A percentile compares a stretch with the other conserved stretches of the same genome.
phyloP scores from a whole-genome alignment of 2,888 invertebrate species.

The Caenorhabditis sp. region DNA sequence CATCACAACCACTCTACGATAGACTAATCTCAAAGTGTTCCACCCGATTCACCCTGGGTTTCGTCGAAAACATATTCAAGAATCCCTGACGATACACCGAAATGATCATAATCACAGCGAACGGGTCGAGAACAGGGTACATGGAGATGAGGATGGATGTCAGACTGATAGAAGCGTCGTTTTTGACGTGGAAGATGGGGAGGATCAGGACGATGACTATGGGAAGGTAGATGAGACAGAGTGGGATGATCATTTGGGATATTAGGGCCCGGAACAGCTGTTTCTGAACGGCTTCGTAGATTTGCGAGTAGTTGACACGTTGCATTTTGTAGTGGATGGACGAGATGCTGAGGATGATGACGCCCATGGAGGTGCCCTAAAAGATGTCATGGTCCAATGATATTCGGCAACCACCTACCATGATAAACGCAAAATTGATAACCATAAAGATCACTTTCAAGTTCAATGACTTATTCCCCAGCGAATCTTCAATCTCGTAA shows the following conservation, averaged over 20 bases:
- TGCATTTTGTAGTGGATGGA: conserved; percentile 45
- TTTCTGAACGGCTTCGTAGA: conserved; percentile 42
- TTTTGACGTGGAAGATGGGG: conserved; percentile 44
- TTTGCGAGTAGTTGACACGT: conserved; percentile 42
- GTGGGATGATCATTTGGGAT: conserved; percentile 52
- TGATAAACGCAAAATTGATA: conserved; percentile 48
- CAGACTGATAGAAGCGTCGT: conserved; percentile 25
- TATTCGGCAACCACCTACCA: conserved; percentile 37
- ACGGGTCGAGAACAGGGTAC: conserved; percentile 50
- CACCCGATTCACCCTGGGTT: conserved; percentile 15
- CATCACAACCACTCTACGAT: no score
- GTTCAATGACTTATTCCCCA: conserved; percentile 6
- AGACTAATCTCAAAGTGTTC: conserved; percentile 40
- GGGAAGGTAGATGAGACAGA: conserved; percentile 44
- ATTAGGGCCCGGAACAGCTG: conserved; percentile 43
- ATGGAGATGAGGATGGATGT: conserved; percentile 47
- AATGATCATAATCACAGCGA: conserved; percentile 50
- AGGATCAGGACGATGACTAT: conserved; percentile 38
- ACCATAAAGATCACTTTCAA: conserved; percentile 46
- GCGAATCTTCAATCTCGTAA: conserved; percentile 23
- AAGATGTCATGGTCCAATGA: no score
- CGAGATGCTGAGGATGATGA: conserved; percentile 38
- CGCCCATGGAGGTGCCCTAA: conserved; percentile 32
- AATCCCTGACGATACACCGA: conserved; percentile 50
- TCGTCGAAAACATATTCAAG: conserved; percentile 29